Conservation (phyloP, 2,113 vertebrate genomes). For the Cricetomys ansorgei region DNA sequence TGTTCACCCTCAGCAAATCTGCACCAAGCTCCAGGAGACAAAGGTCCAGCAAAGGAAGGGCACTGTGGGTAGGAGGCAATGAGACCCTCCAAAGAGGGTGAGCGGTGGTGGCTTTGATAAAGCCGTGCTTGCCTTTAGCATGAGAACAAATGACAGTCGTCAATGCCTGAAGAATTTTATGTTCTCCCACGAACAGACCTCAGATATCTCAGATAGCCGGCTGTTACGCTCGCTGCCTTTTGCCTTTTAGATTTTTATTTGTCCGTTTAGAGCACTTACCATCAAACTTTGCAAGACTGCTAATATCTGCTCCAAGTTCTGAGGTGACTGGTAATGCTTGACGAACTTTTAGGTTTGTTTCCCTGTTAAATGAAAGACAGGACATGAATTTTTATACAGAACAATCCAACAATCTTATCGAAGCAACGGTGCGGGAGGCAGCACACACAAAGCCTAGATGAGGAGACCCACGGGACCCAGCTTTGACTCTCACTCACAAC, state of each 20-base stretch:
- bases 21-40: not conserved
- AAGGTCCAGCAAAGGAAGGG: not conserved
- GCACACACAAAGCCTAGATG: conserved; percentile 6
- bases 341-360: conserved; percentile 90
- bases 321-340: conserved; percentile 88
- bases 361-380: conserved; percentile 82
- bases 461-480: not conserved
- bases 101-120: conserved; percentile 8
- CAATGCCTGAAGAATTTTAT: conserved; percentile 32
- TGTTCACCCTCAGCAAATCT: not conserved
- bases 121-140: not conserved
- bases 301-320: conserved; percentile 86
- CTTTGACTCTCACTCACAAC: conserved; percentile 32
- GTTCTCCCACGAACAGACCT: too few species aligned
- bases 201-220: conserved; percentile 25
- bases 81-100: not conserved
- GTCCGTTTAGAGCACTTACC: conserved; percentile 82
- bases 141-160: conserved; percentile 19
- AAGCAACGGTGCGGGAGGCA: not conserved
- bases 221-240: conserved; percentile 23
- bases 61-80: not conserved
- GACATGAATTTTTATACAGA: conserved; percentile 33
- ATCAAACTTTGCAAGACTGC: conserved; percentile 87
- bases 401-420: not conserved
- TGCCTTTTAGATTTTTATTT: conserved; percentile 40